Evolutionary conservation across 2,888 invertebrate species (phyloP), one percentile per base, ranked within the genome.

Genomic region (Drosophila nigricruria): DNA sequence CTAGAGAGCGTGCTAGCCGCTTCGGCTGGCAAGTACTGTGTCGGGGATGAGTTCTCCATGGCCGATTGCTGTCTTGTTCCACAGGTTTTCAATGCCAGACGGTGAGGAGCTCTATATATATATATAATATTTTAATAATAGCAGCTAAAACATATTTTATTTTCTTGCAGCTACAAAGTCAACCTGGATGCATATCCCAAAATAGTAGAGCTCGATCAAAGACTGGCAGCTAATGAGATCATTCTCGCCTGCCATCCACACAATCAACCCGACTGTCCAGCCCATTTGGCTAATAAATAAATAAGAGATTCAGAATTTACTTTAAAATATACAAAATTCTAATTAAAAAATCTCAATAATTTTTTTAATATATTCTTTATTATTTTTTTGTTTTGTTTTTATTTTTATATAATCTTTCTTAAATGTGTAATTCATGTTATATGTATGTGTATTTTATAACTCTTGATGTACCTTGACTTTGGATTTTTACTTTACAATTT

Each of bases 31-130:
- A 97, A 97, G 91, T 99, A 97, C 91, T 97, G 97, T 91, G 97
- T 98, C 3, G 99, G 99, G 0, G 97, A 99, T 93, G 96, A 96
- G 77, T 95, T 99, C 59, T 97, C 98, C 0, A 93, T 99, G 90
- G 99, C 99, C 5, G 99, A 99, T 93, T 96, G 98, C 89, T 98
- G 97, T 91, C 94, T 99, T 60, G 97, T 99, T 43, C 99, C 99
- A 42, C 99, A 99, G 94, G 96, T 98, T 56, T 97, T 97, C 92
- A 98, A 98, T 94, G 98, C 98, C 27, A 94, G 96, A 92, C 49
- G 38, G 79, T 76, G 10, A 59, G 38, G 10, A 59, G 38, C 25
- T 38, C 18, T 12, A 30, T 18, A 49, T 5, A 3, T 18, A 49
- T 5, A 3, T 12, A 30, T 3, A 12, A 0, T 14, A 27, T 12